Evolutionary conservation across 2,797 vertebrate species (phyloP).

Genomic region (Gambusia yucatana): DNA sequence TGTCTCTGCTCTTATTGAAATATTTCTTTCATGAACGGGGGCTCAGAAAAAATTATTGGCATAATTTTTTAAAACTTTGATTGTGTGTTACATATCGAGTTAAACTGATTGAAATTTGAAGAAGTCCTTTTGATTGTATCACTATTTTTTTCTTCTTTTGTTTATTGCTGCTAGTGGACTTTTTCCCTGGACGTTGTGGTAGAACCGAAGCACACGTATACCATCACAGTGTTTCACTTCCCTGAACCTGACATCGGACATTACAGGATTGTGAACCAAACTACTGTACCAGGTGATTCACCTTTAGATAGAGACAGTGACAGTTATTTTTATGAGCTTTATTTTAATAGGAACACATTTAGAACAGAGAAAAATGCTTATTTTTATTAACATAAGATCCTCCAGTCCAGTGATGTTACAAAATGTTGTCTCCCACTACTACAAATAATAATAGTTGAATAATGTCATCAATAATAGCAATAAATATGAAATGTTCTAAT

Average conservation of each 20-base stretch:
- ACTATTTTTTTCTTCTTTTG: background rate
- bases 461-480: background rate
- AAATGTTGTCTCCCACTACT: background rate
- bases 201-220: conserved; percentile 65
- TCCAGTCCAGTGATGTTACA: background rate
- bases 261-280: conserved; percentile 2
- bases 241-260: conserved; percentile 55
- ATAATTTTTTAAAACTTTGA: background rate
- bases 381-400: background rate
- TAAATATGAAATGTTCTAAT: background rate
- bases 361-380: background rate
- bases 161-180: conserved; percentile 66
- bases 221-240: conserved; percentile 68
- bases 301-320: background rate
- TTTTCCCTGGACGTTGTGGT: conserved; percentile 72
- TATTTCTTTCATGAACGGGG: background rate
- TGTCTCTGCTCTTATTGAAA: background rate
- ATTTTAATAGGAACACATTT: background rate
- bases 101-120: background rate
- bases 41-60: background rate
- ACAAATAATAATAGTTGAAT: too few relatives aligned
- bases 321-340: background rate
- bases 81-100: background rate
- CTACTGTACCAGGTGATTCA: conserved; percentile 69
- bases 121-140: background rate